These are phyloP conservation scores for Thunnus albacares DNA, from an alignment of 2,797 vertebrate genomes.

Conservation along the genomic window DNA sequence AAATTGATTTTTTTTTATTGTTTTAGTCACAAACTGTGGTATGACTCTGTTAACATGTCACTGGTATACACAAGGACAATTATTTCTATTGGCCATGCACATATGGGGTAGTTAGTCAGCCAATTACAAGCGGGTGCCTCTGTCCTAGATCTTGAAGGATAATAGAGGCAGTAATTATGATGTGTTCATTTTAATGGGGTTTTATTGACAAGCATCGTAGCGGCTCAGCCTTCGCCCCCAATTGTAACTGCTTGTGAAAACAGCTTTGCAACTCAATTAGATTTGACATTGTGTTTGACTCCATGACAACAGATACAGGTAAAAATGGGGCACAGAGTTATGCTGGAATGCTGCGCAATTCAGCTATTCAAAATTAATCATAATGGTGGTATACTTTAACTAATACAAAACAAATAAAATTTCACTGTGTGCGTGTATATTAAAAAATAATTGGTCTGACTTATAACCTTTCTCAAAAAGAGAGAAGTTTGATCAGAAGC, in stretches of 20 bases:
- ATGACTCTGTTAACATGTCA: constrained; percentile 73
- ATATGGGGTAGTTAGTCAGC: constrained; percentile 82
- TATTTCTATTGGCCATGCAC: constrained; percentile 78
- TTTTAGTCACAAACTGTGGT: constrained; percentile 66
- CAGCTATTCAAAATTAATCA: constrained; percentile 37
- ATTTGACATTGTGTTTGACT: constrained; percentile 80
- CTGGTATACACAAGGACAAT: constrained; percentile 81
- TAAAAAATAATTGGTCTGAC: not conserved
- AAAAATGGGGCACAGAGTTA: not conserved
- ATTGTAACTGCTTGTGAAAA: constrained; percentile 78
- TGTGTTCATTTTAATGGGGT: constrained; percentile 83
- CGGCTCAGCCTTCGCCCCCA: constrained; percentile 63
- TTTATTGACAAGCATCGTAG: constrained; percentile 85
- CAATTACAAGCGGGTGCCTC: constrained; percentile 77
- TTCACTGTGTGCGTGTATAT: not conserved
- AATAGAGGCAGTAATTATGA: constrained; percentile 84
- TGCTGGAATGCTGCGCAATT: constrained; percentile 7
- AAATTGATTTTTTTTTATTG: constrained; percentile 68
- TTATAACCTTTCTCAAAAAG: not conserved
- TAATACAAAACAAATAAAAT: not conserved
- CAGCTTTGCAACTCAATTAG: constrained; percentile 79
- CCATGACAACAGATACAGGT: constrained; percentile 57
- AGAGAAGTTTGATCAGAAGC: not conserved
- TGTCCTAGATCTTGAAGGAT: constrained; percentile 84
- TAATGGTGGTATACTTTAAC: not conserved